Conservation (phyloP, 2,797 vertebrate genomes). For the Hybognathus amarus region DNA sequence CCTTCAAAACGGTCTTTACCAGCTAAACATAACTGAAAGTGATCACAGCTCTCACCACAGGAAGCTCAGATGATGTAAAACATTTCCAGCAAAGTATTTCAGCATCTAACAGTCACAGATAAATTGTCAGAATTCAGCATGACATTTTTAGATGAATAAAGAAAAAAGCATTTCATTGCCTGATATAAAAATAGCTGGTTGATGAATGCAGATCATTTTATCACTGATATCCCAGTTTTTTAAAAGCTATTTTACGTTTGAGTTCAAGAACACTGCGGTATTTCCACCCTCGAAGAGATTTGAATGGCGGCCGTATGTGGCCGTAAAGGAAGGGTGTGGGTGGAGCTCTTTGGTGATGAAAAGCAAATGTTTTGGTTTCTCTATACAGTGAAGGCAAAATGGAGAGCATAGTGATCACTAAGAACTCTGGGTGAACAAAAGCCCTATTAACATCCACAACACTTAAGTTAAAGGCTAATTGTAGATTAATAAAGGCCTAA, state of each 20-base stretch:
- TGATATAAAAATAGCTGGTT: conserved; percentile 1
- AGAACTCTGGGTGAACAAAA: conserved; percentile 27
- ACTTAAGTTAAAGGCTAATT: conserved; percentile 37
- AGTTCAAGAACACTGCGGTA: conserved; percentile 3
- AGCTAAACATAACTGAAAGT: neutral
- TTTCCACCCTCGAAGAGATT: neutral
- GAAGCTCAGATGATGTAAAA: conserved; percentile 35
- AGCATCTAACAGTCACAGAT: conserved; percentile 57
- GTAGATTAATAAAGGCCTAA: conserved; percentile 35
- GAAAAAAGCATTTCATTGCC: neutral
- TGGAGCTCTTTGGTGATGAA: conserved; percentile 43
- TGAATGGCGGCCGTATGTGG: neutral
- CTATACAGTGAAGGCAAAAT: conserved; percentile 49
- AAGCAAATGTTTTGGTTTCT: conserved; percentile 43
- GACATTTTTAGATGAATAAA: conserved; percentile 15
- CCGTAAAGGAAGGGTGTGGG: conserved; percentile 10
- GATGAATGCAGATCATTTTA: neutral
- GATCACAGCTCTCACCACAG: conserved; percentile 31
- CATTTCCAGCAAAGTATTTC: conserved; percentile 48
- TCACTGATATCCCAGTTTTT: neutral
- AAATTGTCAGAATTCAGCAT: conserved; percentile 28
- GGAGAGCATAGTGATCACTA: conserved; percentile 27
- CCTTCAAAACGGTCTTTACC: conserved; percentile 13
- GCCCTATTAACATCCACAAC: conserved; percentile 19
- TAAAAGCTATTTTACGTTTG: neutral